These are phyloP conservation scores for Caenorhabditis sp. DNA, from an alignment of 2,888 invertebrate genomes.

Conservation along the genomic window DNA sequence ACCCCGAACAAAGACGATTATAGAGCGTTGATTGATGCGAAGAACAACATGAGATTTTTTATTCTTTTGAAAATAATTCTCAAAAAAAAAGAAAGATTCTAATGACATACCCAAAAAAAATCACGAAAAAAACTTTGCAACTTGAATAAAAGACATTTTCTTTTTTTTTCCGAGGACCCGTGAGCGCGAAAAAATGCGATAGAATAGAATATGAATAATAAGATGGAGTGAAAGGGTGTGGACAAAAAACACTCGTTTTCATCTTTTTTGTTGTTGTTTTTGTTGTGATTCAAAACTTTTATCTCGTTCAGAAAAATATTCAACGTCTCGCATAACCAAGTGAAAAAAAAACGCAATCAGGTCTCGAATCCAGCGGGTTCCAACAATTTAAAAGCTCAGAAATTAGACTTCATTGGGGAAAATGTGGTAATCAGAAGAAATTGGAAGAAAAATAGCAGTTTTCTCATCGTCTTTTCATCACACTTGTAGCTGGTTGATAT, in stretches of 20 bases:
- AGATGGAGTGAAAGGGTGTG: not conserved
- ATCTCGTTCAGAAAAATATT: too few relatives aligned
- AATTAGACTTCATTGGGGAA: too few relatives aligned
- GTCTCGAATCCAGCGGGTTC: too few relatives aligned
- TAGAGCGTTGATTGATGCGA: conserved; percentile 34
- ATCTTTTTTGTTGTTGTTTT: not conserved
- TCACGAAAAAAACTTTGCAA: not conserved
- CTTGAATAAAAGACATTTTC: not conserved
- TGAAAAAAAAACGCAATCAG: too few relatives aligned
- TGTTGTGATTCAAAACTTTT: not conserved
- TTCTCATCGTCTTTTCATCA: too few relatives aligned
- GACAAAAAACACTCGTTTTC: conserved; percentile 1
- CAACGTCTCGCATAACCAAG: too few relatives aligned
- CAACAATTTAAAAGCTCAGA: too few relatives aligned
- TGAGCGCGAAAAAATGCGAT: not conserved
- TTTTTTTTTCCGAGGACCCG: not conserved
- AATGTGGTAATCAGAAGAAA: too few relatives aligned
- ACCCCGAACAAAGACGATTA: conserved; percentile 32
- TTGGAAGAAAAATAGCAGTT: too few relatives aligned
- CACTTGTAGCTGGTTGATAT: too few relatives aligned
- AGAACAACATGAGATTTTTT: not conserved
- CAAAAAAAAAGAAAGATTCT: not conserved
- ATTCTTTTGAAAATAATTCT: conserved; percentile 1
- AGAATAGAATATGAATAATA: not conserved
- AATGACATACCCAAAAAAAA: not conserved